These are phyloP conservation scores for Neolamprologus modestus DNA, from an alignment of 2,113 vertebrate species.

Conservation along the genomic window DNA sequence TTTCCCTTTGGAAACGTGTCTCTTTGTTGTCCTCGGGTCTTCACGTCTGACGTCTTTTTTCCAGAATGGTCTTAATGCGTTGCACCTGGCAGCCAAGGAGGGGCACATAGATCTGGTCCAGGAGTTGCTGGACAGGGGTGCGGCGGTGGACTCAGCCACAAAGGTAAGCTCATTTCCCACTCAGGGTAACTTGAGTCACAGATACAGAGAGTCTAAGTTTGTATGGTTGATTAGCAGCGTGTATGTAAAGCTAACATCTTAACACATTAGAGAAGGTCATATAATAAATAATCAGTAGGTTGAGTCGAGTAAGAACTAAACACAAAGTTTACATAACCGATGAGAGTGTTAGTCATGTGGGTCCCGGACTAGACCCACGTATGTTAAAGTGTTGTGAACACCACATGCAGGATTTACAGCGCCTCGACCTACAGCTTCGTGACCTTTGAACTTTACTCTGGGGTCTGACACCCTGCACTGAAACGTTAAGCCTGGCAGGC, in stretches of 20 bases:
- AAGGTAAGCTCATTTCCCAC: conserved; percentile 74
- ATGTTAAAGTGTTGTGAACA: neutral
- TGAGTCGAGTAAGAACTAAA: neutral
- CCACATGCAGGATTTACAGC: neutral
- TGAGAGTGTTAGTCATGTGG: fast-evolving
- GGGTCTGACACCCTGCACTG: neutral
- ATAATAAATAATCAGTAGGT: neutral
- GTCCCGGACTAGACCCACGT: neutral
- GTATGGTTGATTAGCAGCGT: fast-evolving
- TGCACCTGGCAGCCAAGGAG: conserved; percentile 96
- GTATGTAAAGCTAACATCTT: neutral
- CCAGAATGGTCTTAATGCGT: conserved; percentile 98
- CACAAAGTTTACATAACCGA: fast-evolving
- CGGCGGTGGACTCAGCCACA: conserved; percentile 86
- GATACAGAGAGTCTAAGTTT: neutral
- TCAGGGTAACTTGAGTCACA: neutral
- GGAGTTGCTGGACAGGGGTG: conserved; percentile 89
- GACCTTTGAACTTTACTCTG: neutral
- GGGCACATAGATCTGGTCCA: conserved; percentile 95
- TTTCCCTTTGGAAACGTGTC: neutral
- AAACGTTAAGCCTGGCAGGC: neutral
- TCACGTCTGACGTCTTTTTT: neutral
- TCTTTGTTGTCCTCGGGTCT: neutral
- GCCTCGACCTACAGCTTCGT: neutral
- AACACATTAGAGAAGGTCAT: neutral